Conservation (phyloP, 2,797 vertebrate species). For the Zenarchopterus dispar region DNA sequence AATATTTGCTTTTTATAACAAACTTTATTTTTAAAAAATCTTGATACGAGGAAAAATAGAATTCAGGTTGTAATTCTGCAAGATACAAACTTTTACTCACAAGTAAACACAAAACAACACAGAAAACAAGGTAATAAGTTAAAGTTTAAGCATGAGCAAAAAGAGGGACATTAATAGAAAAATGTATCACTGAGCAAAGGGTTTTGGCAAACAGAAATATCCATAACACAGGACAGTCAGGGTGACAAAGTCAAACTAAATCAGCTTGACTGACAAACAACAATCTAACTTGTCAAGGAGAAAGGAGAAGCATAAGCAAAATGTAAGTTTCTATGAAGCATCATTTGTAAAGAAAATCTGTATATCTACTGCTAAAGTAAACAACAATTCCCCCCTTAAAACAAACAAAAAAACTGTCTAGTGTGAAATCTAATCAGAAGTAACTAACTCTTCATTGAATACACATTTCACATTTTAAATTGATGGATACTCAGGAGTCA, state of each 20-base stretch:
- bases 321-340: background rate
- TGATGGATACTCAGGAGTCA: background rate
- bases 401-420: background rate
- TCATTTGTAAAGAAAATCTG: background rate
- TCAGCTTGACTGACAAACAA: conserved; percentile 7
- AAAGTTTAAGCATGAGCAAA: conserved; percentile 9
- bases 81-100: conserved; percentile 16
- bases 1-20: too few species aligned
- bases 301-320: background rate
- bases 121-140: conserved; percentile 33
- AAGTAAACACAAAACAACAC: conserved; percentile 12
- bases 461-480: background rate
- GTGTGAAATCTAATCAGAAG: too few species aligned
- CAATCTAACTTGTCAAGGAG: background rate
- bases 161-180: conserved; percentile 32
- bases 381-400: conserved; percentile 4
- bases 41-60: conserved; percentile 20
- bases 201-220: conserved; percentile 35
- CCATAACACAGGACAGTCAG: conserved; percentile 40
- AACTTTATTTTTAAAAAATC: too few species aligned
- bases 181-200: conserved; percentile 1
- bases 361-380: background rate
- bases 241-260: conserved; percentile 18
- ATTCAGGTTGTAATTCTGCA: conserved; percentile 30
- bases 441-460: too few species aligned